Conservation (phyloP, 1,140 invertebrate species). For the Orchestia grillus region DNA sequence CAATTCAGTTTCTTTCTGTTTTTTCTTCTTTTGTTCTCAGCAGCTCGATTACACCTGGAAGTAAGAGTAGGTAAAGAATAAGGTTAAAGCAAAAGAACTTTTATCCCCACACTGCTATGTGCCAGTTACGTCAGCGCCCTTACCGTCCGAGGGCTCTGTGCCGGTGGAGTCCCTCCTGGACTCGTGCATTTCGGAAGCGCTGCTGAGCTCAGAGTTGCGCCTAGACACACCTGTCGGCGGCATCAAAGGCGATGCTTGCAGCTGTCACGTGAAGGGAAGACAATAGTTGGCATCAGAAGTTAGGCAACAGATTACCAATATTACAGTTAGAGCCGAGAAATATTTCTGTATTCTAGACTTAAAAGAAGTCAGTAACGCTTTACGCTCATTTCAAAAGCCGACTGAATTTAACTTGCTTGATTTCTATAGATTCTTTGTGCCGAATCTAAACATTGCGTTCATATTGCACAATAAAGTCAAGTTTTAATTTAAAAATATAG, state of each 20-base stretch:
- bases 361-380: background rate
- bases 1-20: too few relatives aligned
- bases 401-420: background rate
- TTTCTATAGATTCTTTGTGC: background rate
- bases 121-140: background rate
- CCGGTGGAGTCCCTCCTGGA: constrained; percentile 60
- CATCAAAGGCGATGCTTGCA: constrained; percentile 55
- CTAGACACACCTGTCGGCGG: constrained; percentile 56
- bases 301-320: background rate
- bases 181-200: constrained; percentile 59
- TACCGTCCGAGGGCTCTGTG: constrained; percentile 62
- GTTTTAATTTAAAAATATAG: too few relatives aligned
- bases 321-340: background rate
- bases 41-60: background rate
- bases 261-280: background rate
- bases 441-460: too few relatives aligned
- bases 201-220: constrained; percentile 59
- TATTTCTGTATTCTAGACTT: background rate
- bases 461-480: too few relatives aligned
- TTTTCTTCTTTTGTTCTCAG: too few relatives aligned
- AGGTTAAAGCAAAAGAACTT: background rate
- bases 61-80: background rate
- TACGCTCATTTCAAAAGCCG: background rate
- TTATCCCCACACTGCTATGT: background rate
- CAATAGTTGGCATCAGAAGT: background rate